Percentiles rank a stretch among this genome's conserved stretches.
These are phyloP conservation scores for Pitangus sulphuratus DNA, from an alignment of 2,797 vertebrate genomes.

Conservation along the genomic window DNA sequence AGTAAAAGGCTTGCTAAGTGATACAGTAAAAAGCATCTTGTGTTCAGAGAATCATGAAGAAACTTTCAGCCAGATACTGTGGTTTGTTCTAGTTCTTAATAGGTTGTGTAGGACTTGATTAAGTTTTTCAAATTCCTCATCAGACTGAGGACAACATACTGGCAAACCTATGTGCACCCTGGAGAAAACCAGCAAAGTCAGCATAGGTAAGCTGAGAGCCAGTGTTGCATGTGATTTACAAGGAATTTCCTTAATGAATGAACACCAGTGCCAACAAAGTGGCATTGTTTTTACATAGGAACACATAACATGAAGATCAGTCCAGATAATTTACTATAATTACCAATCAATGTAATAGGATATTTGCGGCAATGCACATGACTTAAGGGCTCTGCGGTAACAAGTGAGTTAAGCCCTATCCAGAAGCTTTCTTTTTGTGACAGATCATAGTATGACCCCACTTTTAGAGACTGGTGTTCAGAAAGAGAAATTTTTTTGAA, in stretches of 20 bases:
- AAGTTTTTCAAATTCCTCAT: neutral
- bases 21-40: neutral
- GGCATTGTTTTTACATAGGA: neutral
- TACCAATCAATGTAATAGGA: constrained; percentile 14
- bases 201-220: neutral
- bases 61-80: neutral
- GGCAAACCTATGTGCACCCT: neutral
- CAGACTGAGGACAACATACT: neutral
- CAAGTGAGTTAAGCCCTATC: constrained; percentile 2
- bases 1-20: constrained; percentile 17
- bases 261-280: neutral
- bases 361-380: neutral
- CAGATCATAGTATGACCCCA: neutral
- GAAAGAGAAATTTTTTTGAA: constrained; percentile 13
- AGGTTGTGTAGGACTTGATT: neutral
- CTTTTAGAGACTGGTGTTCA: constrained; percentile 22
- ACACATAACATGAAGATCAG: neutral
- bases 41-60: neutral
- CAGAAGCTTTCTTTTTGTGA: constrained; percentile 18
- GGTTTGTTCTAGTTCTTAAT: neutral
- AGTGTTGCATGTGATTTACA: neutral
- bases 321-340: neutral
- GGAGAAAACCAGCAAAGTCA: neutral
- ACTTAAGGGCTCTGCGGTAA: neutral
- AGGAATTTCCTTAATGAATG: neutral